phyloP scores from a whole-genome alignment of 2,888 invertebrate genomes.

The Scaeva pyrastri region DNA sequence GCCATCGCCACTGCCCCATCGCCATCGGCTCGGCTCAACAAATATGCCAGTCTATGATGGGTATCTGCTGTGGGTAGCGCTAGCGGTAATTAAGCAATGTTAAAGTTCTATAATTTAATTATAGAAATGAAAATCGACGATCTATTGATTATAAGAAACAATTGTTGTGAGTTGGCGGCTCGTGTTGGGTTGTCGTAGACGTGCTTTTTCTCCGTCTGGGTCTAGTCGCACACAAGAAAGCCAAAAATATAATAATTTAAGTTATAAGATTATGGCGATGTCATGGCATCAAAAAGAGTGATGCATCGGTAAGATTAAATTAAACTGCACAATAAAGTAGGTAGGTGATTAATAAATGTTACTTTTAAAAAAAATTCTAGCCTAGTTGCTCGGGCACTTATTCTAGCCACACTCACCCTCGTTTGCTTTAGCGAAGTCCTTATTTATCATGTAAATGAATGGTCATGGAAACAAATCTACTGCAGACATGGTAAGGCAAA shows the following conservation, averaged over 20 bases:
- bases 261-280: conserved; percentile 41
- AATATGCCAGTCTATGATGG: conserved; percentile 14
- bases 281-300: conserved; percentile 62
- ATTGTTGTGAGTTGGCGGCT: conserved; percentile 3
- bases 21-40: neutral
- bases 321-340: too few species aligned
- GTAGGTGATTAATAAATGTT: neutral
- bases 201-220: neutral
- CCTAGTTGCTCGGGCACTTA: conserved; percentile 79
- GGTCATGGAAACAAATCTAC: conserved; percentile 81
- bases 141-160: conserved; percentile 58
- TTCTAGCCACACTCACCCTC: conserved; percentile 80
- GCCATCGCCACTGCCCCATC: neutral
- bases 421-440: conserved; percentile 81
- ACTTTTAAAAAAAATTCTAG: conserved; percentile 76
- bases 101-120: conserved; percentile 70
- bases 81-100: conserved; percentile 25
- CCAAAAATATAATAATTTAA: neutral
- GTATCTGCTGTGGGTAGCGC: neutral
- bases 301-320: conserved; percentile 61
- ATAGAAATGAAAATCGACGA: conserved; percentile 52
- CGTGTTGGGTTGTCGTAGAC: neutral
- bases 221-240: neutral
- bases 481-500: conserved; percentile 81
- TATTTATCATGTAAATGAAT: conserved; percentile 81